Evolutionary conservation across 2,797 vertebrate genomes (phyloP).

Genomic region (Miichthys miiuy): DNA sequence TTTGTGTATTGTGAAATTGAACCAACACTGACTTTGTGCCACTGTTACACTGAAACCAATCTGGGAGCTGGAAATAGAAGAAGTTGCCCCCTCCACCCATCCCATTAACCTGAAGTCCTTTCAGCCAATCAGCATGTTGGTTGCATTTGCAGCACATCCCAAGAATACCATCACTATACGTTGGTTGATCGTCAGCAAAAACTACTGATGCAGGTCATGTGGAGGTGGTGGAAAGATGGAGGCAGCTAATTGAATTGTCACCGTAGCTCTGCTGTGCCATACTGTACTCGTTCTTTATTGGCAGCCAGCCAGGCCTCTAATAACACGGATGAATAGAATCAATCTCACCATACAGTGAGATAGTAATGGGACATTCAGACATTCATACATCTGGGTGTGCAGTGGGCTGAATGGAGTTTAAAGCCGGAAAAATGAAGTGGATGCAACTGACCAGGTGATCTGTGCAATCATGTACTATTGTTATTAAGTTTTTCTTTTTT

Average conservation of each 20-base stretch:
- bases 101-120: conserved; percentile 58
- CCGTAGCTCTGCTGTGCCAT: conserved; percentile 48
- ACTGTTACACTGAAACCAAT: conserved; percentile 47
- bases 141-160: conserved; percentile 48
- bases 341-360: conserved; percentile 60
- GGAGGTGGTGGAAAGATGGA: conserved; percentile 70
- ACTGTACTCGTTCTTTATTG: conserved; percentile 67
- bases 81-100: conserved; percentile 11
- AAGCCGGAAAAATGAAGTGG: conserved; percentile 8
- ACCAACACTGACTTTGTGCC: conserved; percentile 36
- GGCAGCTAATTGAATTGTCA: conserved; percentile 84
- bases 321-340: conserved; percentile 80
- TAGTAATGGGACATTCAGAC: conserved; percentile 64
- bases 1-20: conserved; percentile 59
- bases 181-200: conserved; percentile 70
- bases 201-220: conserved; percentile 72
- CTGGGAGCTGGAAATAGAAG: conserved; percentile 36
- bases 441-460: conserved; percentile 27
- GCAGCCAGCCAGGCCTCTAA: conserved; percentile 75
- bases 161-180: conserved; percentile 70
- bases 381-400: conserved; percentile 44
- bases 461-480: conserved; percentile 11
- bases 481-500: background rate
- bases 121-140: conserved; percentile 59
- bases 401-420: conserved; percentile 35